Percentiles rank a stretch among this genome's conserved stretches.
phyloP scores from a whole-genome alignment of 2,888 invertebrate species.

The Tortricodes alternella region DNA sequence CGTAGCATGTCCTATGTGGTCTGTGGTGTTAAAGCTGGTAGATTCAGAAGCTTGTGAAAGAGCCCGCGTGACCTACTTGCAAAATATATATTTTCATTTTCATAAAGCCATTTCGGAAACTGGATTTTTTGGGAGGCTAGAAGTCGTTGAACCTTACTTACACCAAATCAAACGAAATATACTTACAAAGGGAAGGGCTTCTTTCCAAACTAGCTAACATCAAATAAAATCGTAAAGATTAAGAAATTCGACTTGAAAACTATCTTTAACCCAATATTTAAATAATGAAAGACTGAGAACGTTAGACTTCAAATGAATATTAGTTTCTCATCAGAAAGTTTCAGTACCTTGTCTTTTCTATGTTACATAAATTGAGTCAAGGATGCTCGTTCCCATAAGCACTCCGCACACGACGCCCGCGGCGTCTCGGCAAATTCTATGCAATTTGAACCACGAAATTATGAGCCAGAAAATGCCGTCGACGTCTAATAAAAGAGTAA shows the following conservation, averaged over 20 bases:
- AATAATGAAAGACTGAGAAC: not conserved
- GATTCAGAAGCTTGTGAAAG: no score
- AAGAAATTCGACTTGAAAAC: not conserved
- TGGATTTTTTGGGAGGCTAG: no score
- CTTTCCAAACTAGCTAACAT: no score
- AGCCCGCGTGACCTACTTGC: no score
- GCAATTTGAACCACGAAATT: slow-evolving; percentile 55
- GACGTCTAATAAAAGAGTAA: slow-evolving; percentile 54
- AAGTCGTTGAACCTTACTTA: no score
- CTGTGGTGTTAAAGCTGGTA: no score
- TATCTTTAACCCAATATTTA: not conserved
- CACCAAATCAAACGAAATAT: no score
- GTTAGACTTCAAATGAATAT: slow-evolving; percentile 2
- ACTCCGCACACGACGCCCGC: slow-evolving; percentile 42
- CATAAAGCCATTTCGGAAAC: no score
- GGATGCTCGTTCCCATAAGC: slow-evolving; percentile 36
- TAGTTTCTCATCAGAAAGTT: slow-evolving; percentile 23
- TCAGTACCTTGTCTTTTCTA: slow-evolving; percentile 9
- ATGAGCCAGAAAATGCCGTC: slow-evolving; percentile 51
- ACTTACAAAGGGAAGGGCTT: no score
- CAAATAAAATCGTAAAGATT: not conserved
- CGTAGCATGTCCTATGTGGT: no score
- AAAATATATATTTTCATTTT: no score
- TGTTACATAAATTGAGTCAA: slow-evolving; percentile 33
- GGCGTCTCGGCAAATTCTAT: slow-evolving; percentile 50